Conservation (phyloP, 1,140 invertebrate species). For the Eumaeus atala region DNA sequence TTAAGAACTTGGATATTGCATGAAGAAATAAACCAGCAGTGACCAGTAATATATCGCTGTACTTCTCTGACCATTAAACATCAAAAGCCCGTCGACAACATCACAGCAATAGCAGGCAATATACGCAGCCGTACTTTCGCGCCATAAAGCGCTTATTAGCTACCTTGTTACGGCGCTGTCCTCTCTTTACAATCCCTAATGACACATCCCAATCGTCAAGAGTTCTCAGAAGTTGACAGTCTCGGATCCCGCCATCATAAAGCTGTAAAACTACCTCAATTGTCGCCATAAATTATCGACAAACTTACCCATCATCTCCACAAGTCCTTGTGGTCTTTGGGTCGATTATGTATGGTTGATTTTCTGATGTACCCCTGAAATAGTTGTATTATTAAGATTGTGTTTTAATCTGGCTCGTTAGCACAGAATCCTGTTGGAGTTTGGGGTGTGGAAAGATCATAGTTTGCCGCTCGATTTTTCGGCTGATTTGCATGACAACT, state of each 20-base stretch:
- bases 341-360: slow-evolving; percentile 11
- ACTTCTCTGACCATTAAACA: too few species aligned
- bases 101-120: too few species aligned
- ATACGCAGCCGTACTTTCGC: slow-evolving; percentile 23
- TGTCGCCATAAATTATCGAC: slow-evolving; percentile 44
- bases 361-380: slow-evolving; percentile 4
- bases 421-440: slow-evolving; percentile 30
- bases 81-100: too few species aligned
- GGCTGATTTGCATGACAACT: slow-evolving; percentile 2
- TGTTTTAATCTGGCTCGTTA: slow-evolving; percentile 35
- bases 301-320: slow-evolving; percentile 5
- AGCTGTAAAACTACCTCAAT: slow-evolving; percentile 58
- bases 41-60: too few species aligned
- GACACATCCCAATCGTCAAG: slow-evolving; percentile 31
- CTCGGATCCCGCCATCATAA: slow-evolving; percentile 42
- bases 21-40: too few species aligned
- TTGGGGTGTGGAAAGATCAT: slow-evolving; percentile 23
- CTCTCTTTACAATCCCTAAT: slow-evolving; percentile 55
- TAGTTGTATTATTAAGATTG: neutral
- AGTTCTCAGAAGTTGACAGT: slow-evolving; percentile 58
- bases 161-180: slow-evolving; percentile 50
- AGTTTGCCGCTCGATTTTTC: slow-evolving; percentile 18
- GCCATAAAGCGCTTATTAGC: slow-evolving; percentile 44
- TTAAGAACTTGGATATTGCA: too few species aligned
- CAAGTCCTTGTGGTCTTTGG: neutral